Conservation (phyloP, 2,888 invertebrate genomes). For the Imbricaverruca yamaguchii region DNA sequence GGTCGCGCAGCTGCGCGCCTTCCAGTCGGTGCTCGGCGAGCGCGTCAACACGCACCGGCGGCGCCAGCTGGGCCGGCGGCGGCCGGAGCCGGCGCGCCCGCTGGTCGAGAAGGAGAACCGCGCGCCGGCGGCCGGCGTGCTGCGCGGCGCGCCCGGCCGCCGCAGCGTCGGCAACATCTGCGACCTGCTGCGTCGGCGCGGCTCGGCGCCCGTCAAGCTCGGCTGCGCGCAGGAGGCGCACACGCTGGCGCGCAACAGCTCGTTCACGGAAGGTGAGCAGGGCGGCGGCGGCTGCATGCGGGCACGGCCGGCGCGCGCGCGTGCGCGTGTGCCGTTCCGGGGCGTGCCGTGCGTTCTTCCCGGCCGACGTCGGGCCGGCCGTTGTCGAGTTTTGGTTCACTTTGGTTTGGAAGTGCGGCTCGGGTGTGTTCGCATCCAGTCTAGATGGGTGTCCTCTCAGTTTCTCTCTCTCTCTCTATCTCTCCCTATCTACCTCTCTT, state of each 20-base stretch:
- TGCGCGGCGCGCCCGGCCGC: background rate
- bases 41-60: background rate
- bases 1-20: conserved; percentile 9
- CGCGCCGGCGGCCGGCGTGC: background rate
- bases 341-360: no score
- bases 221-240: background rate
- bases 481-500: no score
- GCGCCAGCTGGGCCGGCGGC: background rate
- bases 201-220: conserved; percentile 1
- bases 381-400: no score
- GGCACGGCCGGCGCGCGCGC: background rate
- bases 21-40: conserved; percentile 1
- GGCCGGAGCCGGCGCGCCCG: background rate
- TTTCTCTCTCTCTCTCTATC: no score
- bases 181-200: background rate
- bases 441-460: no score
- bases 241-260: conserved; percentile 3
- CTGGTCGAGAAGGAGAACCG: background rate
- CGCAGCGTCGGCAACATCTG: background rate
- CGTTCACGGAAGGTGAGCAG: conserved; percentile 5
- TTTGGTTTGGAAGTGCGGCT: no score
- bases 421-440: no score
- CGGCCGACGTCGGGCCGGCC: no score
- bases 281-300: background rate
- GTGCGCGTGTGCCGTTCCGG: no score